Evolutionary conservation across 2,888 invertebrate genomes (phyloP), one percentile per base, ranked within the genome.

Genomic region (Pilophorus perplexus): DNA sequence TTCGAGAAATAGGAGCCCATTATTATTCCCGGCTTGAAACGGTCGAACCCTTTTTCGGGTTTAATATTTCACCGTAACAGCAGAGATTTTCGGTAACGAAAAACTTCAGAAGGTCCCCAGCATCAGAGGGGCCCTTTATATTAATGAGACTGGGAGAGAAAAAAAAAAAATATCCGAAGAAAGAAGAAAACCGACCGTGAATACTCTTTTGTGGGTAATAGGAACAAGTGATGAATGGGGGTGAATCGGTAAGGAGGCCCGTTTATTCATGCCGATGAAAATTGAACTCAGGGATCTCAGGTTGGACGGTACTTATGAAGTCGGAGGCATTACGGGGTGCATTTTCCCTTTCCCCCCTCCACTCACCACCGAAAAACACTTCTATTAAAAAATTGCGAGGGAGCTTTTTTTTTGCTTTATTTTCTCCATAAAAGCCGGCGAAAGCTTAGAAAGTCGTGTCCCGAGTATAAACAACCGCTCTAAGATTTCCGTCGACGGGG

Each of bases 261-360:
- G 46, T 46, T 46, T 46, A 46, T 46, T 46, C 46, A 46, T 22
- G 23, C 46, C 46, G 46, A 46, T 46, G 46, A 46, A 46, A 46
- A 46, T 46, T 46, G 46, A 46, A 46, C 46, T 25, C 23, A n/a
- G 46, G 23, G 46, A 46, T 46, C 22, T 46, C 46, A 22, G 23
- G 46, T 22, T 25, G 6, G 42, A 42, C 12, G 42, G 14, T 42
- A 2, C 14, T 42, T 14, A 10, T 25, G 25, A 2, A 5, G 23
- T 46, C 46, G 23, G n/a, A 46, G 23, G n/a, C 23, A 46, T 23
- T 46, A 23, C 23, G 23, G 18, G 42, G 42, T 42, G 8, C 42
- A 42, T 42, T 16, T 16, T 16, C n/a, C 2, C 42, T 6, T 42
- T 42, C 20, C 20, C 16, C n/a, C n/a, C n/a, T n/a, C n/a, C n/a